phyloP scores from a whole-genome alignment of 1,140 invertebrate species.

The Galendromus occidentalis region DNA sequence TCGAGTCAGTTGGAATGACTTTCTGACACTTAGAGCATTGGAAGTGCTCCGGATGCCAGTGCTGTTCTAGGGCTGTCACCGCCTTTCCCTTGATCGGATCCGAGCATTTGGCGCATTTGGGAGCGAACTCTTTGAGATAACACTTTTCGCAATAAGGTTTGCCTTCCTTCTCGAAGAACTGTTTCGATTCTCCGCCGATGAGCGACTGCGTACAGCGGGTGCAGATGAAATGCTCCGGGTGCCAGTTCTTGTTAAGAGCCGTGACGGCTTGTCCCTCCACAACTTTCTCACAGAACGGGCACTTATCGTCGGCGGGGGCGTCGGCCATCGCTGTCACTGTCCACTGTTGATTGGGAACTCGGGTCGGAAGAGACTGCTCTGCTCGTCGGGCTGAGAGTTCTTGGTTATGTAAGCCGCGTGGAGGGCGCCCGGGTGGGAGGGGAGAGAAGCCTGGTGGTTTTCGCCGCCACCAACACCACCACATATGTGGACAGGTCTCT shows the following conservation, averaged over 20 bases:
- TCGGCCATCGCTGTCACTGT: conserved; percentile 4
- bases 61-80: conserved; percentile 33
- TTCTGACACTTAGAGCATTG: conserved; percentile 31
- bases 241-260: conserved; percentile 35
- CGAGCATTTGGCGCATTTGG: conserved; percentile 33
- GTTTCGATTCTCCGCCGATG: conserved; percentile 31
- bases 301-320: conserved; percentile 3
- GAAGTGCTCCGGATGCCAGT: conserved; percentile 37
- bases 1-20: not conserved
- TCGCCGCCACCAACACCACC: not conserved
- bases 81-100: conserved; percentile 36
- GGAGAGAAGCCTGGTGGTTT: not conserved
- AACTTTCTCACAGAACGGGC: conserved; percentile 1
- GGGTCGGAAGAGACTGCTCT: not conserved
- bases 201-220: conserved; percentile 34
- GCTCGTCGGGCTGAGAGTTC: not conserved
- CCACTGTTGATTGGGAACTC: not conserved
- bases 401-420: not conserved
- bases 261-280: conserved; percentile 20
- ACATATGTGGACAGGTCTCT: conserved; percentile 4
- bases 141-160: conserved; percentile 35
- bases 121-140: conserved; percentile 36
- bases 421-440: not conserved
- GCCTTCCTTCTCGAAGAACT: conserved; percentile 35
- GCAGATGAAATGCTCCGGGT: conserved; percentile 29